Conservation (phyloP, 1,140 invertebrate genomes). For the Bacillus rossius region DNA sequence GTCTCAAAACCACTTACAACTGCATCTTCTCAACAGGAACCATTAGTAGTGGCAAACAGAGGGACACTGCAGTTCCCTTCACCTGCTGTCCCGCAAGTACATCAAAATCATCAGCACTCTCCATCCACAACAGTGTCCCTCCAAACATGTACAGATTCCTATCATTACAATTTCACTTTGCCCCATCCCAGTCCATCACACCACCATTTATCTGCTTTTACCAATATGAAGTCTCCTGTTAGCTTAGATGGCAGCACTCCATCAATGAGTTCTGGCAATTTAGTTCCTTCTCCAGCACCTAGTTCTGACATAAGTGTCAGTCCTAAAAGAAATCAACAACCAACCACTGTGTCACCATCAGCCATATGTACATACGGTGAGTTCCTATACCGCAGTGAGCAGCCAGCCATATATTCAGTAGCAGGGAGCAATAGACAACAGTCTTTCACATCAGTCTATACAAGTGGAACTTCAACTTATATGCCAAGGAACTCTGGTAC, state of each 20-base stretch:
- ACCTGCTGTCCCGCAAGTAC: no score
- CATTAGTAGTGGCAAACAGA: no score
- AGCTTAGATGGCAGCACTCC: conserved; percentile 9
- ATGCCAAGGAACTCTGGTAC: conserved; percentile 49
- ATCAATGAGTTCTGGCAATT: conserved; percentile 37
- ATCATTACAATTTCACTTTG: background rate
- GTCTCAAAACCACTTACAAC: background rate
- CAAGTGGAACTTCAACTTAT: conserved; percentile 52
- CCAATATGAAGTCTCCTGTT: conserved; percentile 35
- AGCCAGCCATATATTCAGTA: conserved; percentile 66
- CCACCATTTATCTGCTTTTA: conserved; percentile 40
- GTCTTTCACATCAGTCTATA: conserved; percentile 63
- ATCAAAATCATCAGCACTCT: no score
- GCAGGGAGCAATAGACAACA: conserved; percentile 62
- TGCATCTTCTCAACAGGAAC: background rate
- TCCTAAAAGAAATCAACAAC: conserved; percentile 29
- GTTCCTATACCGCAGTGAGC: conserved; percentile 53
- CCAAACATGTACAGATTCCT: background rate
- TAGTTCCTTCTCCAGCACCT: conserved; percentile 46
- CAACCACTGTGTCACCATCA: conserved; percentile 4
- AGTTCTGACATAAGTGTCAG: conserved; percentile 41
- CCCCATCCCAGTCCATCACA: conserved; percentile 23
- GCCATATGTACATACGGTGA: conserved; percentile 35
- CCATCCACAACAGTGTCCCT: no score
- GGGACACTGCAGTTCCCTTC: no score